phyloP scores from a whole-genome alignment of 2,888 invertebrate species.

The Fissipunctia ypsillon region DNA sequence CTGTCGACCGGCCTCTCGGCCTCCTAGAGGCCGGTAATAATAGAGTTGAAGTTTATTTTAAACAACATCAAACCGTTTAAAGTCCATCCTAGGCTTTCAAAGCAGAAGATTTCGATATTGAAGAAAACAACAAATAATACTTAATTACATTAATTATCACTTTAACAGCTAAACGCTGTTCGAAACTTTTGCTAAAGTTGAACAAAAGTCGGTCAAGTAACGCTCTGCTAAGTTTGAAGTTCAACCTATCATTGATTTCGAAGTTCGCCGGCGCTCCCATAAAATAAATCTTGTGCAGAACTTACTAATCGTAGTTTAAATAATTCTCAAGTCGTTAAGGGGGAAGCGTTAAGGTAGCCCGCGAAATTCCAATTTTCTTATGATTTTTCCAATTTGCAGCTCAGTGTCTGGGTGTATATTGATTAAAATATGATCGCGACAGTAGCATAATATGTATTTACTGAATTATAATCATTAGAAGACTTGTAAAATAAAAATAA shows the following conservation, averaged over 20 bases:
- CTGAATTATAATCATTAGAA: too few species aligned
- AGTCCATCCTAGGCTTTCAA: not conserved
- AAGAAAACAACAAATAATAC: conserved; percentile 3
- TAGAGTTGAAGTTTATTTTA: too few species aligned
- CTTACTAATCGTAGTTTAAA: conserved; percentile 64
- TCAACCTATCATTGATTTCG: conserved; percentile 59
- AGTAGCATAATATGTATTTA: too few species aligned
- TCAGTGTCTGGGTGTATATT: too few species aligned
- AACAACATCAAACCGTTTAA: not conserved
- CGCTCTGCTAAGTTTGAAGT: conserved; percentile 53
- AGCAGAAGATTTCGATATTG: not conserved
- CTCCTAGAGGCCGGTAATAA: too few species aligned
- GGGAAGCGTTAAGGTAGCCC: too few species aligned
- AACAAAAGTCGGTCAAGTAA: conserved; percentile 60
- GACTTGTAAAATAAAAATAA: too few species aligned
- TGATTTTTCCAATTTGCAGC: too few species aligned
- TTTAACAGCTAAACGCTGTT: conserved; percentile 44
- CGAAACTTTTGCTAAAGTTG: conserved; percentile 41
- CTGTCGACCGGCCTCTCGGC: too few species aligned
- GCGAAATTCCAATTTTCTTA: too few species aligned
- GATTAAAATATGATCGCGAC: too few species aligned
- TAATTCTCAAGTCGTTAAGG: conserved; percentile 49
- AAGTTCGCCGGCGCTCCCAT: conserved; percentile 42
- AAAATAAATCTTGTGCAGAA: conserved; percentile 61
- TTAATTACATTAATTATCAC: conserved; percentile 45